phyloP scores from a whole-genome alignment of 2,888 invertebrate species.

The Napeogenes sylphis region DNA sequence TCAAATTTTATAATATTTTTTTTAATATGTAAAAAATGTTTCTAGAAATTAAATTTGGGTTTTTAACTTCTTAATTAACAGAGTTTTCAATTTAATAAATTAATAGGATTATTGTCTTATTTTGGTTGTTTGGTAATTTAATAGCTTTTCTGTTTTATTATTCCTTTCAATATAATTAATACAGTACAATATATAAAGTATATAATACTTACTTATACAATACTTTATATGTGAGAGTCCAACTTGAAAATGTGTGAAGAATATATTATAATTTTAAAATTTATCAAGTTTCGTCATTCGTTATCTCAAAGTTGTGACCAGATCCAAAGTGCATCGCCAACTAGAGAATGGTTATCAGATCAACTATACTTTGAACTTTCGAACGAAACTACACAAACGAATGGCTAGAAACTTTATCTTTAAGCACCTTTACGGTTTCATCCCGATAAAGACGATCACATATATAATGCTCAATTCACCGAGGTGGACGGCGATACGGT shows the following conservation, averaged over 20 bases:
- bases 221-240: too few species aligned
- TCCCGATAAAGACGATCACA: too few species aligned
- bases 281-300: constrained; percentile 33
- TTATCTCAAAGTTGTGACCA: constrained; percentile 36
- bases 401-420: constrained; percentile 26
- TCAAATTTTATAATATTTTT: neutral
- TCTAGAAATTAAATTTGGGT: too few species aligned
- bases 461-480: too few species aligned
- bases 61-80: too few species aligned
- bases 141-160: constrained; percentile 10
- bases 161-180: neutral
- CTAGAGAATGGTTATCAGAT: constrained; percentile 40
- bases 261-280: neutral
- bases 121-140: too few species aligned
- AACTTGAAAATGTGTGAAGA: constrained; percentile 1
- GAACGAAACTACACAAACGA: constrained; percentile 35
- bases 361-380: constrained; percentile 41
- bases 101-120: too few species aligned
- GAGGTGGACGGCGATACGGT: too few species aligned
- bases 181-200: too few species aligned
- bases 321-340: constrained; percentile 38
- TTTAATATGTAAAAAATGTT: neutral
- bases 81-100: too few species aligned
- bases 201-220: too few species aligned
- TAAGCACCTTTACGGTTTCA: neutral